Conservation (phyloP, 2,888 invertebrate species). For the Drosophila kanekoi region DNA sequence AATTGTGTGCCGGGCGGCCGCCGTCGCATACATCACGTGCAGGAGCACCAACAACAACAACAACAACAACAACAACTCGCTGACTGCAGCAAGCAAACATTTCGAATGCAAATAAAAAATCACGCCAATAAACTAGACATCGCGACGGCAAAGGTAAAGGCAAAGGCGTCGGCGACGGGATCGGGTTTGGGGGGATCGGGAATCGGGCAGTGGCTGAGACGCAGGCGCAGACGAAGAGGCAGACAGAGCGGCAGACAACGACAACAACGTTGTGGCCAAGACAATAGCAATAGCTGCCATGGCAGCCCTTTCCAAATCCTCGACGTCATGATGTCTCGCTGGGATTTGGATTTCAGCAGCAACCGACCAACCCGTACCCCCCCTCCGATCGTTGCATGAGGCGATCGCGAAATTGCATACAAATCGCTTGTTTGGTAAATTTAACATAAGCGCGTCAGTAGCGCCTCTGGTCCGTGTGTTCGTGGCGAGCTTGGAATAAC, state of each 20-base stretch:
- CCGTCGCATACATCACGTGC: conserved; percentile 77
- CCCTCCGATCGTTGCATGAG: conserved; percentile 6
- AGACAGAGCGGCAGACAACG: conserved; percentile 38
- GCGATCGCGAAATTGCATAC: conserved; percentile 77
- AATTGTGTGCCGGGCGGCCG: conserved; percentile 65
- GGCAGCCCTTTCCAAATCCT: conserved; percentile 49
- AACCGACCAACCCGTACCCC: not conserved
- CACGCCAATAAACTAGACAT: conserved; percentile 84
- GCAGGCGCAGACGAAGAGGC: conserved; percentile 40
- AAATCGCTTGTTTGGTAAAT: conserved; percentile 83
- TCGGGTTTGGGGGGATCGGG: too few species aligned
- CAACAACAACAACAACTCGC: conserved; percentile 22
- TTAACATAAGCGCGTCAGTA: conserved; percentile 80
- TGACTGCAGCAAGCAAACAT: conserved; percentile 50
- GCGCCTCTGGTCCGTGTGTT: conserved; percentile 72
- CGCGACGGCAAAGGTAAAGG: conserved; percentile 65
- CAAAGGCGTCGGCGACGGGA: too few species aligned
- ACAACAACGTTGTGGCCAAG: conserved; percentile 32
- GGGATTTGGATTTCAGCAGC: conserved; percentile 74
- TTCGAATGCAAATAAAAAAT: conserved; percentile 83
- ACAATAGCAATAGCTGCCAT: conserved; percentile 49
- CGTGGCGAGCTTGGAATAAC: conserved; percentile 74
- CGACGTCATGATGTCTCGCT: conserved; percentile 84
- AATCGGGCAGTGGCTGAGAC: conserved; percentile 12
- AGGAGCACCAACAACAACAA: conserved; percentile 31